Evolutionary conservation across 2,113 vertebrate species (phyloP), one percentile per base, ranked within the genome.

Genomic region (Anthoscopus minutus): DNA sequence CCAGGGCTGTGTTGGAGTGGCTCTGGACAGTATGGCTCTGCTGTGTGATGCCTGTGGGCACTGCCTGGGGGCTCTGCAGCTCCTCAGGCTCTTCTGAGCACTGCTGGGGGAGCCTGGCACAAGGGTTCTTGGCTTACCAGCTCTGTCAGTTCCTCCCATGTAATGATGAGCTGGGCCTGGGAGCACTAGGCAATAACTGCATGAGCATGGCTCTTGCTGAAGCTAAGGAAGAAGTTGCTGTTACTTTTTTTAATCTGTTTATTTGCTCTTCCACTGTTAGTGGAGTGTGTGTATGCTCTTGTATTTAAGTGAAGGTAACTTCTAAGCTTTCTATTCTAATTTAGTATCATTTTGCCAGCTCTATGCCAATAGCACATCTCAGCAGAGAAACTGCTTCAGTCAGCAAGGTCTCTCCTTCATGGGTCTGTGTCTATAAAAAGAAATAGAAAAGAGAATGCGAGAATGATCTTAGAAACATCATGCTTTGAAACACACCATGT

Each of bases 371-470:
- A 92, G 31, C 44, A 17, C 31, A 66, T 76, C 51, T 79, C 44
- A 65, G 61, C 16, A 88, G 70, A 94, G 87, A 82, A 94, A 80
- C 58, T 82, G 66, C 54, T 85, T 78, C 74, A 51, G 38, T 95
- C 87, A 66, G 81, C 58, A 58, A 91, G 71, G 62, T 53, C 84
- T 85, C 87, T 89, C 27, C 74, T 89, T 94, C 66, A 6, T 25
- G 44, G 15, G 4, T 51, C 24, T 77, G 24, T 35, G 47, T 51
- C 54, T 78, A 33, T 77, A 56, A 70, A 70, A 92, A 82, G 45
- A 85, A 92, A 64, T 3, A 13, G 37, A 62, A 82, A 27, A 48
- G 15, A 30, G 38, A n/a, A 64, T 4, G 27, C 81, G 81, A 71
- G 70, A 42, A 21, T 21, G 19, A 47, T 61, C 62, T 82, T 21